Percentiles rank a stretch among this genome's conserved stretches.
phyloP scores from a whole-genome alignment of 1,140 invertebrate genomes.

The Sinella curviseta region DNA sequence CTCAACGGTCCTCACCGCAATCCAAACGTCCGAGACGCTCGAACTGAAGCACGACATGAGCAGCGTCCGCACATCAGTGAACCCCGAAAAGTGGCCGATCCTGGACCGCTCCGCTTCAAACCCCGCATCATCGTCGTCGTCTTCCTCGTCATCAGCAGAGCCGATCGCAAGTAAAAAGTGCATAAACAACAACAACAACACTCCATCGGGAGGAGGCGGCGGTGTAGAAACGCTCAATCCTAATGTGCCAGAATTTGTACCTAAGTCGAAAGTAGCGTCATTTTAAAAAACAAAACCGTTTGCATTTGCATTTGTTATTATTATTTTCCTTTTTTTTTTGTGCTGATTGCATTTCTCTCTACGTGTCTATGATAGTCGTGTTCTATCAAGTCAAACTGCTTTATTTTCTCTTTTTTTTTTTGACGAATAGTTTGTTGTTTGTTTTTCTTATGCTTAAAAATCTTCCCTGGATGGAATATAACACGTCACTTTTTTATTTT shows the following conservation, averaged over 20 bases:
- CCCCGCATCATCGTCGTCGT: constrained; percentile 39
- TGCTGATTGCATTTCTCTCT: too few relatives aligned
- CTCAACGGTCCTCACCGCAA: constrained; percentile 75
- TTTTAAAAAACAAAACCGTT: background rate
- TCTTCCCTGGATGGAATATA: too few relatives aligned
- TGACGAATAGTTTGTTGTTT: too few relatives aligned
- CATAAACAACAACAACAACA: constrained; percentile 14
- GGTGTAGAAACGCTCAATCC: constrained; percentile 70
- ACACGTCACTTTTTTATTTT: too few relatives aligned
- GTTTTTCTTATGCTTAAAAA: too few relatives aligned
- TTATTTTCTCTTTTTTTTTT: background rate
- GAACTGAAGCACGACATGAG: constrained; percentile 68
- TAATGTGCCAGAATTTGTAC: constrained; percentile 79
- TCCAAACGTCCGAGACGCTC: constrained; percentile 76
- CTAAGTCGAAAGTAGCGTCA: constrained; percentile 33
- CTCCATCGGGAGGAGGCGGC: background rate
- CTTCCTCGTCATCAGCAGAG: background rate
- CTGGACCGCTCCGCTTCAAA: constrained; percentile 59
- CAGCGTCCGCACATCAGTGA: constrained; percentile 70
- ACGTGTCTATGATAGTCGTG: background rate
- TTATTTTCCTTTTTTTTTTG: too few relatives aligned
- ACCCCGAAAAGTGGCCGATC: constrained; percentile 86
- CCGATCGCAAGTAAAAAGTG: constrained; percentile 36
- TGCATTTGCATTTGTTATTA: background rate
- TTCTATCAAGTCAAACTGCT: background rate